A percentile compares a stretch with the other conserved stretches of the same genome.
phyloP scores from a whole-genome alignment of 2,113 vertebrate species.

The Pedetes capensis region DNA sequence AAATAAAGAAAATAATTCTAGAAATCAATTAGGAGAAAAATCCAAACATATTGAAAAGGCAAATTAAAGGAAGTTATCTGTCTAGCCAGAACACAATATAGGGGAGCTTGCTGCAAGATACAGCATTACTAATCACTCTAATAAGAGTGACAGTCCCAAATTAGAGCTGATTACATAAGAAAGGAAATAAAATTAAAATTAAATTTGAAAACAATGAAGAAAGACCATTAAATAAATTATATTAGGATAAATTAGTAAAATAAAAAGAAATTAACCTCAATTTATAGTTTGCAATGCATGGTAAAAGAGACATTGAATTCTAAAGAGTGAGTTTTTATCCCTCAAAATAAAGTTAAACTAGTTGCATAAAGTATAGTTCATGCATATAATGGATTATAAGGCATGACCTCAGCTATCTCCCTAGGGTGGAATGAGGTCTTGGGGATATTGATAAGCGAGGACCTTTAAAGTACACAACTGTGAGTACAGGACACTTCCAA shows the following conservation, averaged over 20 bases:
- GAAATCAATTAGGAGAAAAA: neutral
- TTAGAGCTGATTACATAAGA: neutral
- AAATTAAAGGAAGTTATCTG: neutral
- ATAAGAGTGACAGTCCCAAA: neutral
- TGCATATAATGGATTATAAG: neutral
- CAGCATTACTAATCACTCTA: neutral
- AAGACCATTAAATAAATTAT: conserved; percentile 6
- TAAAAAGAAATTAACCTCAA: conserved; percentile 15
- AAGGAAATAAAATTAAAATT: neutral
- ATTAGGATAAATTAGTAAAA: conserved; percentile 28
- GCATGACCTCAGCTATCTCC: neutral
- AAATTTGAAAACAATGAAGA: neutral
- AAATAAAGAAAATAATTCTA: conserved; percentile 1
- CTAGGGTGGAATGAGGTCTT: neutral
- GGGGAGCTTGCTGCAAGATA: neutral
- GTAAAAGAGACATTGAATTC: neutral
- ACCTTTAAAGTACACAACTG: neutral
- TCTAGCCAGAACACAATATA: neutral
- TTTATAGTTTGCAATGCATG: neutral
- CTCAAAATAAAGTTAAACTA: conserved; percentile 24
- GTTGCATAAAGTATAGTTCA: neutral
- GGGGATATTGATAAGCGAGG: neutral
- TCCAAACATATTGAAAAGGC: conserved; percentile 6
- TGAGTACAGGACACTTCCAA: neutral
- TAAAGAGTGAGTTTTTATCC: neutral